Evolutionary conservation across 2,113 vertebrate genomes (phyloP), one percentile per base, ranked within the genome.

Genomic region (Mirounga angustirostris): DNA sequence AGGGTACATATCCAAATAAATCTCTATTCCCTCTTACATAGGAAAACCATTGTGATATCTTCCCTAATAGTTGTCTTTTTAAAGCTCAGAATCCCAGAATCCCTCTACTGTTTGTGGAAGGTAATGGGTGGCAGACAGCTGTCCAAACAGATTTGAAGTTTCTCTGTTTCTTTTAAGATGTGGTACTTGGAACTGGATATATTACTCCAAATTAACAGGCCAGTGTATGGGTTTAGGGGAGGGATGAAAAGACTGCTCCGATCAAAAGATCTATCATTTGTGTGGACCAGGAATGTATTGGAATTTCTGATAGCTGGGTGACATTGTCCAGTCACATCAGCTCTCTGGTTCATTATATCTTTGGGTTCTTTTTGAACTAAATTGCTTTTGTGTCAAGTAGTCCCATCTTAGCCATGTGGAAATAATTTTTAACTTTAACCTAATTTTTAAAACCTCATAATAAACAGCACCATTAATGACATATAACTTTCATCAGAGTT

Each of bases 331-430:
- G 12, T 40, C 30, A 46, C 24, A 2, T 16, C 12, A 0, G 73
- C 79, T 90, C 7, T 21, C 43, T 13, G 58, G 5, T 30, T 33
- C 43, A 87, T 46, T 33, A 15, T 22, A 24, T 50, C 46, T 79
- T 91, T 56, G 52, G 12, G 81, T 82, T 96, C 28, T 95, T 95
- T 56, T 69, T 65, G 30, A 74, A 87, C 22, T 87, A 33, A 56
- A 76, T 87, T 90, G 58, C 85, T 95, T 96, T 82, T 63, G 36
- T 88, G 30, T 88, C 26, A 86, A 12, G 4, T 90, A 10, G 78
- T 83, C 52, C 59, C 40, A 33, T 73, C 12, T 74, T 43, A 58
- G 33, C 19, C 54, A 36, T 5, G 7, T n/a, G 26, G 46, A 67
- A 74, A 14, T 82, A 10, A 81, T 86, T 76, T 86, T 84, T 93